Conservation (phyloP, 2,113 vertebrate species). For the Herpailurus yagouaroundi region DNA sequence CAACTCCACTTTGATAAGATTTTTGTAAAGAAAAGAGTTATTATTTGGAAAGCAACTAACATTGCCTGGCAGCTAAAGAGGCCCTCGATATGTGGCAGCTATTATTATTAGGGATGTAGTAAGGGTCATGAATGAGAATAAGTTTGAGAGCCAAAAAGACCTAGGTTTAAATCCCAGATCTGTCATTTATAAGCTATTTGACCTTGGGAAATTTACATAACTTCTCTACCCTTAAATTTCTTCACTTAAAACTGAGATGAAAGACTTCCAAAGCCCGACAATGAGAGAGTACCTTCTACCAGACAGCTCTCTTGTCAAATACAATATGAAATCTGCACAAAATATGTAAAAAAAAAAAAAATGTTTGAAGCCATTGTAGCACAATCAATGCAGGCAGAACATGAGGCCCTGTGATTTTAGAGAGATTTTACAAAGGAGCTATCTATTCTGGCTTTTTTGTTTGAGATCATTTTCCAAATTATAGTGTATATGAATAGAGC, state of each 20-base stretch:
- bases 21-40: constrained; percentile 4
- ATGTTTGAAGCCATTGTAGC: not conserved
- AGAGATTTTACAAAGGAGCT: not conserved
- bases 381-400: not conserved
- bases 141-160: not conserved
- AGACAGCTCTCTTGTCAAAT: not conserved
- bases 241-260: constrained; percentile 10
- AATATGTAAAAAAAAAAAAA: not conserved
- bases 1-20: not conserved
- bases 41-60: not conserved
- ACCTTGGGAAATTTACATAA: not conserved
- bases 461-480: not conserved
- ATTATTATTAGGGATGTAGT: not conserved
- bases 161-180: not conserved
- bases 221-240: not conserved
- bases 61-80: not conserved
- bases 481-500: not conserved
- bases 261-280: not conserved
- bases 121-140: not conserved
- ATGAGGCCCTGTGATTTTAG: not conserved
- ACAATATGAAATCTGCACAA: not conserved
- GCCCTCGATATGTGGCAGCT: not conserved
- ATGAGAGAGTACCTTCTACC: not conserved
- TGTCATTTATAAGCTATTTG: not conserved
- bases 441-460: not conserved